A percentile compares a stretch with the other conserved stretches of the same genome.
phyloP scores from a whole-genome alignment of 1,140 invertebrate genomes.

The Zaprionus lachaisei region DNA sequence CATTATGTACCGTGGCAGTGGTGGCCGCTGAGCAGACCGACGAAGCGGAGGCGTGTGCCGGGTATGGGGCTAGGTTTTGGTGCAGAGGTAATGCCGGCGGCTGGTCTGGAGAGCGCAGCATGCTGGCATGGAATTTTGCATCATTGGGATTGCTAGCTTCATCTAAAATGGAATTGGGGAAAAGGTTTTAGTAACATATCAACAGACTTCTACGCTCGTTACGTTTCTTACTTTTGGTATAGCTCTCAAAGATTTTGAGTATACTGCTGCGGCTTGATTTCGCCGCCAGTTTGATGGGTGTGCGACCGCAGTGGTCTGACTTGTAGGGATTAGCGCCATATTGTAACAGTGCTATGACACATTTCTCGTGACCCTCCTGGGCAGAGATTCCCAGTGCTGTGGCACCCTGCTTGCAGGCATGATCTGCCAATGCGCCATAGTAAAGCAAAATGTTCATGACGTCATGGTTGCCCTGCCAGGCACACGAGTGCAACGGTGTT shows the following conservation, averaged over 20 bases:
- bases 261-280: conserved; percentile 85
- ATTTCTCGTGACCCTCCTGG: conserved; percentile 96
- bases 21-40: conserved; percentile 79
- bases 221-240: conserved; percentile 77
- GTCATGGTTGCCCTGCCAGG: conserved; percentile 95
- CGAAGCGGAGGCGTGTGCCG: conserved; percentile 75
- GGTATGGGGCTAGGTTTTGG: conserved; percentile 72
- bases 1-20: conserved; percentile 76
- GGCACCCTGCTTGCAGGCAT: conserved; percentile 97
- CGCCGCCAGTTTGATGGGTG: conserved; percentile 86
- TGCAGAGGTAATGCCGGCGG: conserved; percentile 77
- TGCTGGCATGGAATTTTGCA: conserved; percentile 80
- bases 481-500: conserved; percentile 96
- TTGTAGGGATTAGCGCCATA: conserved; percentile 96
- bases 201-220: conserved; percentile 41
- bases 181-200: conserved; percentile 63
- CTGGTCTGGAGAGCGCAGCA: conserved; percentile 82
- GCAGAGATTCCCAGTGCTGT: conserved; percentile 94
- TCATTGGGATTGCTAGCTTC: conserved; percentile 83
- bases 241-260: conserved; percentile 83
- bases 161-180: conserved; percentile 52
- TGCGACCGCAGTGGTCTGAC: conserved; percentile 94
- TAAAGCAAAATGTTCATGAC: conserved; percentile 93
- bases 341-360: conserved; percentile 93
- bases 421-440: conserved; percentile 92